phyloP scores from a whole-genome alignment of 1,140 invertebrate genomes.

The Drosophila gunungcola region DNA sequence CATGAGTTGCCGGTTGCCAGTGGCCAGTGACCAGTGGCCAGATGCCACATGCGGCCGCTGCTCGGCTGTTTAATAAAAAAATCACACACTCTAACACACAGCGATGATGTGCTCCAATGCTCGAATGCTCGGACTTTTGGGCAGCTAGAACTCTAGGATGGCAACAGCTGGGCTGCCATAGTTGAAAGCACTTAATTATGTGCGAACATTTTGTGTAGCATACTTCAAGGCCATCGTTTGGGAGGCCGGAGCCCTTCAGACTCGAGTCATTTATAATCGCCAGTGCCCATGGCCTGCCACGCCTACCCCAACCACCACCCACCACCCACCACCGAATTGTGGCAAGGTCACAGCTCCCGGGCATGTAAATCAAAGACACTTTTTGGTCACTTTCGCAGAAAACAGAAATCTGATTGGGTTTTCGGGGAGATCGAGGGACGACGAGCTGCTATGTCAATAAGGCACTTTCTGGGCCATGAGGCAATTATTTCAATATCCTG shows the following conservation, averaged over 20 bases:
- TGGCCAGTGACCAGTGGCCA: neutral
- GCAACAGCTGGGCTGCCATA: constrained; percentile 37
- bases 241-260: neutral
- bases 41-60: constrained; percentile 8
- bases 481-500: constrained; percentile 19
- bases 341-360: constrained; percentile 13
- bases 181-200: constrained; percentile 57
- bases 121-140: constrained; percentile 11
- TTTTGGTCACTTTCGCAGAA: constrained; percentile 31
- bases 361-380: constrained; percentile 49
- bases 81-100: constrained; percentile 12
- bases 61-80: constrained; percentile 27
- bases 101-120: neutral
- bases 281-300: constrained; percentile 20
- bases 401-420: constrained; percentile 15
- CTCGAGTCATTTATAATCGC: constrained; percentile 47
- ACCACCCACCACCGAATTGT: neutral
- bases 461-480: constrained; percentile 9
- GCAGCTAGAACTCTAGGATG: constrained; percentile 8
- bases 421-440: neutral
- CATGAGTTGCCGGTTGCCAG: constrained; percentile 15
- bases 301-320: constrained; percentile 12
- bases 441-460: constrained; percentile 8
- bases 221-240: constrained; percentile 3
- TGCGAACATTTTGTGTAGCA: constrained; percentile 52